phyloP scores from a whole-genome alignment of 2,888 invertebrate species.

The Tenthredo notha region DNA sequence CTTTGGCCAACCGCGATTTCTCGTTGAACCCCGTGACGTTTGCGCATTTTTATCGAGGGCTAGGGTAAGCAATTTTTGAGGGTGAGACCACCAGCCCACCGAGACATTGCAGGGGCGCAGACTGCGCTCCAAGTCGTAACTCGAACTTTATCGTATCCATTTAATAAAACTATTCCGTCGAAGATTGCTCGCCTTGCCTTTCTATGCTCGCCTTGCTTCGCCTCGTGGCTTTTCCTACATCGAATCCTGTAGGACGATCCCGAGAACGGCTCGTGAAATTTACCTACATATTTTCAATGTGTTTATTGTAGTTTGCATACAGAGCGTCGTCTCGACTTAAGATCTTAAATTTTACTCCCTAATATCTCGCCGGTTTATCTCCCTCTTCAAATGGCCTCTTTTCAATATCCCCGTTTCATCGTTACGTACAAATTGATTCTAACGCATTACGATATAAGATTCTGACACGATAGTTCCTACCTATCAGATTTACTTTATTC shows the following conservation, averaged over 20 bases:
- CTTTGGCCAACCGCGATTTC: background rate
- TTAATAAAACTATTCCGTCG: constrained; percentile 50
- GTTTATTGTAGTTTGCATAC: constrained; percentile 45
- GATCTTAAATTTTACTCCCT: background rate
- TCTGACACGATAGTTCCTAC: background rate
- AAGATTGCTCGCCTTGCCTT: constrained; percentile 47
- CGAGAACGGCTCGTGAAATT: background rate
- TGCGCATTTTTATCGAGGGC: constrained; percentile 40
- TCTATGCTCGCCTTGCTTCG: too few relatives aligned
- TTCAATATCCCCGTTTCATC: background rate
- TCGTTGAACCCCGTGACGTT: constrained; percentile 30
- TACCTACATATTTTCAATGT: constrained; percentile 12
- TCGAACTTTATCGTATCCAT: constrained; percentile 47
- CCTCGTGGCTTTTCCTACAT: background rate
- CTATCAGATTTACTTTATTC: background rate
- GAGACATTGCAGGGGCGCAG: constrained; percentile 25
- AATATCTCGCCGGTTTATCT: background rate
- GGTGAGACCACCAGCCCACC: constrained; percentile 12
- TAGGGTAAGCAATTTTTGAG: constrained; percentile 45
- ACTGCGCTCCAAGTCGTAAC: constrained; percentile 42
- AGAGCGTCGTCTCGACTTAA: background rate
- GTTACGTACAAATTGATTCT: background rate
- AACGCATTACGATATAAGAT: background rate
- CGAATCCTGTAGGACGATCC: background rate
- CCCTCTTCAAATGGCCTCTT: background rate